phyloP scores from a whole-genome alignment of 2,113 vertebrate species.

The Burhinus oedicnemus region DNA sequence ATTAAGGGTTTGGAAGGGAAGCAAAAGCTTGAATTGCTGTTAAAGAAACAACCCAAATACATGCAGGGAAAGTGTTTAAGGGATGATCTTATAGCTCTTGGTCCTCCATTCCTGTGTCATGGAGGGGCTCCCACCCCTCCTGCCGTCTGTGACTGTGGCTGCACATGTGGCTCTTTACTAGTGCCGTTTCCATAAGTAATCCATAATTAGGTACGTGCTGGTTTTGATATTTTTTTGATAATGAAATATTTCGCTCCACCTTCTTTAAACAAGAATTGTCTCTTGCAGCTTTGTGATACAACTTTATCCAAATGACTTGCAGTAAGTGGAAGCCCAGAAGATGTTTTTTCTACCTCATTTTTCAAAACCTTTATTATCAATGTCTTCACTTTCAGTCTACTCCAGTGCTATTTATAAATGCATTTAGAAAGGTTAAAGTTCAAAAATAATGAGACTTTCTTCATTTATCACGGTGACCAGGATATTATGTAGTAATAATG shows the following conservation, averaged over 20 bases:
- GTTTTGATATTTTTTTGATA: neutral
- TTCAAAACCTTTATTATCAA: neutral
- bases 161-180: neutral
- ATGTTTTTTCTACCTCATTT: neutral
- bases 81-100: neutral
- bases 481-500: neutral
- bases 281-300: neutral
- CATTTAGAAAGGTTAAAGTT: slow-evolving; percentile 2
- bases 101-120: neutral
- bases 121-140: neutral
- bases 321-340: neutral
- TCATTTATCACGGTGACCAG: neutral
- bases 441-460: slow-evolving; percentile 31
- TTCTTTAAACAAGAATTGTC: neutral
- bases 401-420: neutral
- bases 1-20: neutral
- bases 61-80: neutral
- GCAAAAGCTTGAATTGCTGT: neutral
- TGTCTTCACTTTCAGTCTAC: neutral
- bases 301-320: neutral
- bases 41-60: neutral
- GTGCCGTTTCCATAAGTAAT: neutral
- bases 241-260: neutral
- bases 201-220: neutral
- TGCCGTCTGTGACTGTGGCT: neutral